Base-by-base conservation (phyloP, 2,113 vertebrate species). In the Hemichromis elongatus region DNA sequence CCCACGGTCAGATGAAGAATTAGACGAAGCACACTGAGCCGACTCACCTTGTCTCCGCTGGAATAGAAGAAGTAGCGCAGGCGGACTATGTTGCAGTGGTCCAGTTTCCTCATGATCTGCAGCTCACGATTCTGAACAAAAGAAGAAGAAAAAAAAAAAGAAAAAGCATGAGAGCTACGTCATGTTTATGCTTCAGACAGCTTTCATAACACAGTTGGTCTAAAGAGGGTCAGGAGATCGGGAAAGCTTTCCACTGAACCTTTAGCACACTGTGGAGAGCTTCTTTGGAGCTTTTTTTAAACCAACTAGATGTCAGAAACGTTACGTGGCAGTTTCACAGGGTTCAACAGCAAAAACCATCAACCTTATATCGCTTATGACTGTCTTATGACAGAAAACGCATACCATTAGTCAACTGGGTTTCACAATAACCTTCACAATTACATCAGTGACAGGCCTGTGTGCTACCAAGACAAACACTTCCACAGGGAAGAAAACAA, bases 41-140 rank as follows among this genome's bases (percentile, higher is more conserved):
- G 7, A 86, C 97, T 95, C 95, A 98, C 99, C 98, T 99, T 99
- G 87, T 99, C 99, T 95, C 99, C 99, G 80, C 98, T 99, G 33
- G 98, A 99, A 96, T 99, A 99, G 96, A 99, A 99, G 97, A 99
- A 99, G 94, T 99, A 99, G 88, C 99, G 98, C 95, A 99, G 97
- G 89, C 99, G 97, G 87, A 99, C 99, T 77, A 99, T 99, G 95
- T 99, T 99, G 97, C 99, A 99, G 93, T 99, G 99, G 96, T 99
- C 99, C 96, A 99, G 87, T 93, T 99, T 99, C 92, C 98, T 97
- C 99, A 99, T 99, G 94, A 99, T 99, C 95, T 99, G 99, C 89
- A 99, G 97, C 95, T 99, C 99, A 79, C 99, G 98, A 92, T 99
- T 99, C 99, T 99, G 94, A 84, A 96, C 92, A 28, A 89, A 54